A percentile compares a stretch with the other conserved stretches of the same genome.
phyloP scores from a whole-genome alignment of 2,888 invertebrate species.

The Microdon myrmicae region DNA sequence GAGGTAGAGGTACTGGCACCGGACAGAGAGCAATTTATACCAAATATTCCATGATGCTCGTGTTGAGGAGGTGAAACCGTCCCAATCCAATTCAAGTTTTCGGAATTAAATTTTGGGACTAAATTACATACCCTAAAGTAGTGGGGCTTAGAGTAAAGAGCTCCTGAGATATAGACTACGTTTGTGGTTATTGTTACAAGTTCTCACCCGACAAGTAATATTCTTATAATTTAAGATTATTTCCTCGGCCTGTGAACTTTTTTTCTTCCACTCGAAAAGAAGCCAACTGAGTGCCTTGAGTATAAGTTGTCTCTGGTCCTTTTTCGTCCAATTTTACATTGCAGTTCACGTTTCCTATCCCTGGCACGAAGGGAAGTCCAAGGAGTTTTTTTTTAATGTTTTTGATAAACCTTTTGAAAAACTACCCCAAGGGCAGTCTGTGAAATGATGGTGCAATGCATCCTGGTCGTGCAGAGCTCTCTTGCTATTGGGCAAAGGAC shows the following conservation, averaged over 20 bases:
- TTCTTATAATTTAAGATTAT: conserved; percentile 58
- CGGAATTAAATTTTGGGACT: conserved; percentile 17
- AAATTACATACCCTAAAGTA: conserved; percentile 20
- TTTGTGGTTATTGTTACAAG: conserved; percentile 54
- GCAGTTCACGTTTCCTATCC: conserved; percentile 47
- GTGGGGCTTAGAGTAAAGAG: conserved; percentile 1
- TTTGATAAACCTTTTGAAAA: conserved; percentile 15
- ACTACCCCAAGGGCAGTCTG: conserved; percentile 31
- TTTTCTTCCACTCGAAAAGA: conserved; percentile 23
- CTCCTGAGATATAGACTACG: not conserved
- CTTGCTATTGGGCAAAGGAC: conserved; percentile 20
- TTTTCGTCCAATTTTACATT: conserved; percentile 20
- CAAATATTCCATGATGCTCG: conserved; percentile 22
- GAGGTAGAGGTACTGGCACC: not conserved
- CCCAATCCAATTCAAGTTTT: not conserved
- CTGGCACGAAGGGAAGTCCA: conserved; percentile 26
- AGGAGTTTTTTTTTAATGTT: conserved; percentile 12
- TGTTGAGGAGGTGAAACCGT: conserved; percentile 28
- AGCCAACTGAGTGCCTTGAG: conserved; percentile 39
- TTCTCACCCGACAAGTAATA: conserved; percentile 56
- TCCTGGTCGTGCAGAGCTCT: conserved; percentile 14
- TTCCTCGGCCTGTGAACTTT: conserved; percentile 48
- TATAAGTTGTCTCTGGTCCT: conserved; percentile 10
- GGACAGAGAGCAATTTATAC: conserved; percentile 4
- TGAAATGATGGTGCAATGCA: conserved; percentile 34